Conservation (phyloP, 2,113 vertebrate species). For the Vicugna pacos region DNA sequence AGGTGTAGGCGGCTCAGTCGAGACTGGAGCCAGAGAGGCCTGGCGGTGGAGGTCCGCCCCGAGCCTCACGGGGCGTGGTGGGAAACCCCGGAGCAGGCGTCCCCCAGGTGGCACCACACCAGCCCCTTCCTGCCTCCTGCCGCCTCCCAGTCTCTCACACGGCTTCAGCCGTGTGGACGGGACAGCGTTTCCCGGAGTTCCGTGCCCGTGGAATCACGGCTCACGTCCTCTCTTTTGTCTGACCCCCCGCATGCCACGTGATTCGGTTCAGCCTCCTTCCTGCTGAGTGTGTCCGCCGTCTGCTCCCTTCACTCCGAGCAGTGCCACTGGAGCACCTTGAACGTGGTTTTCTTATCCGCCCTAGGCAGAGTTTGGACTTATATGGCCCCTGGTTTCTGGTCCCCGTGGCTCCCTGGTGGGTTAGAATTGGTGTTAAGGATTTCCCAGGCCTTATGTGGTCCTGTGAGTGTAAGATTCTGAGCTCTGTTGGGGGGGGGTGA, state of each 20-base stretch:
- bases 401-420: fast-evolving
- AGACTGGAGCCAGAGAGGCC: neutral
- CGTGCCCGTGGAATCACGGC: too few relatives aligned
- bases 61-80: fast-evolving
- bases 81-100: neutral
- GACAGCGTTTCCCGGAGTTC: neutral
- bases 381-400: neutral
- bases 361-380: too few relatives aligned
- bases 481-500: neutral
- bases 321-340: neutral
- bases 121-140: neutral
- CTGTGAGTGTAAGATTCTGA: neutral
- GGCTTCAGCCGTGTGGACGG: too few relatives aligned
- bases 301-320: neutral
- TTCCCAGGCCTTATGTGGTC: neutral
- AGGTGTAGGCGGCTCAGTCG: neutral
- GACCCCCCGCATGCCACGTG: neutral
- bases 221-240: neutral
- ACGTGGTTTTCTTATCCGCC: neutral
- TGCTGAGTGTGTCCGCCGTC: too few relatives aligned
- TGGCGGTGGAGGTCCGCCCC: neutral
- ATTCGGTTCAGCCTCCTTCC: neutral
- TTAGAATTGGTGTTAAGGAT: neutral
- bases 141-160: neutral
- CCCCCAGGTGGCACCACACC: fast-evolving